Conservation (phyloP, 2,113 vertebrate species). For the Gallinago media region DNA sequence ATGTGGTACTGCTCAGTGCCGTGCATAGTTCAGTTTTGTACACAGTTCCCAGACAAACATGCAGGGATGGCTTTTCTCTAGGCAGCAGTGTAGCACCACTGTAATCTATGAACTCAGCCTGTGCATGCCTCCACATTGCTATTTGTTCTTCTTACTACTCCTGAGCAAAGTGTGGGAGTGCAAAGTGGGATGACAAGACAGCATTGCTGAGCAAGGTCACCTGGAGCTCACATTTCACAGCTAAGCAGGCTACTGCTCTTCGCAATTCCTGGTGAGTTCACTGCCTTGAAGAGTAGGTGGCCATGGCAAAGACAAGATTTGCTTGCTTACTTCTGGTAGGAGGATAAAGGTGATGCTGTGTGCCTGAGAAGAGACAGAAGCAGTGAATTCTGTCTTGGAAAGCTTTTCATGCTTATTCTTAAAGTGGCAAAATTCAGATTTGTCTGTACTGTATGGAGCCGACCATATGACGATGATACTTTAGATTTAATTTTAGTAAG, state of each 20-base stretch:
- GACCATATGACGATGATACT: neutral
- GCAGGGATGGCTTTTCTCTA: neutral
- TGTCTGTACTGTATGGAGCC: neutral
- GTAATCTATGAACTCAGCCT: neutral
- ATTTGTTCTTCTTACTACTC: neutral
- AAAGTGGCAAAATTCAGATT: neutral
- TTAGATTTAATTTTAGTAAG: neutral
- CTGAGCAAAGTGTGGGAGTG: neutral
- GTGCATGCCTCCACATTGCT: neutral
- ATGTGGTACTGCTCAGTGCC: accelerated
- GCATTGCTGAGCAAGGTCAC: neutral
- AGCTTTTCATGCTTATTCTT: neutral
- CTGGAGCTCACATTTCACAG: neutral
- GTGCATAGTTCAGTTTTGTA: neutral
- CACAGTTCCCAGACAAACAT: accelerated
- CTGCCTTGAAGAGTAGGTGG: neutral
- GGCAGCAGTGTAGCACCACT: neutral
- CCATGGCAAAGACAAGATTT: neutral
- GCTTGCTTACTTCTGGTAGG: neutral
- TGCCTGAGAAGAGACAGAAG: neutral
- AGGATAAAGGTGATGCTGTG: neutral
- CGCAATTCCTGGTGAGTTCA: neutral
- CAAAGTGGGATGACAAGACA: neutral
- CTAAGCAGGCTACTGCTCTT: neutral
- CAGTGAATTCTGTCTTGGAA: neutral